Evolutionary conservation across 2,113 vertebrate genomes (phyloP), one percentile per base, ranked within the genome.

Genomic region (Herpetotheres cachinnans): DNA sequence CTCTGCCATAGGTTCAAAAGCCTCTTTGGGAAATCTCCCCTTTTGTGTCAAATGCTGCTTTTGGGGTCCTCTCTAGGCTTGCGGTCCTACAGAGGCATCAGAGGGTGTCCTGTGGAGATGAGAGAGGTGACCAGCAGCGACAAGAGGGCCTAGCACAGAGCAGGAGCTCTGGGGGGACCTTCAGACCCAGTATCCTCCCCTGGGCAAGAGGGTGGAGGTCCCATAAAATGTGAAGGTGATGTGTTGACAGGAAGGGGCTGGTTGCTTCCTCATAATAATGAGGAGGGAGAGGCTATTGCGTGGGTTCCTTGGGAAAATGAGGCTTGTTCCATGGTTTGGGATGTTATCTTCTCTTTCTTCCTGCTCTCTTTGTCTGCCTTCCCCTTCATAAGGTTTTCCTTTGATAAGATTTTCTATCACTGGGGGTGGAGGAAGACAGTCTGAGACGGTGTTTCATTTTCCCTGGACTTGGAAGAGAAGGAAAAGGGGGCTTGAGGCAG

Each of bases 371-470:
- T 78, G 59, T 73, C 76, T 91, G 69, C 52, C 47, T 90, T 78
- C 55, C 29, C 62, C 44, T 85, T 86, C 50, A 71, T 62, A 36
- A 89, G 59, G 50, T 40, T 16, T 3, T 59, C 52, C n/a, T 82
- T 93, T 76, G 66, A 25, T 81, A 80, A 91, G 46, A 52, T 88
- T 93, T 95, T 92, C 29, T 70, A 49, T 80, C 40, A 25, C 59
- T 38, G 50, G 20, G 10, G 7, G 19, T 40, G 16, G 36, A 81
- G 30, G 50, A 74, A 47, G n/a, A 26, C 59, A 62, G 15, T 66
- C 27, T 65, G 69, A 49, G 38, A 56, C 15, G 67, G 52, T 2
- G 0, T 32, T 87, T 91, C 6, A 18, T 76, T 82, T 69, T 69
- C 19, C 18, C 26, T 67, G 44, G 46, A 58, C 40, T 83, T 42